Percentiles rank a stretch among this genome's conserved stretches.
phyloP scores from a whole-genome alignment of 2,797 vertebrate genomes.

The Diplodus sargus region DNA sequence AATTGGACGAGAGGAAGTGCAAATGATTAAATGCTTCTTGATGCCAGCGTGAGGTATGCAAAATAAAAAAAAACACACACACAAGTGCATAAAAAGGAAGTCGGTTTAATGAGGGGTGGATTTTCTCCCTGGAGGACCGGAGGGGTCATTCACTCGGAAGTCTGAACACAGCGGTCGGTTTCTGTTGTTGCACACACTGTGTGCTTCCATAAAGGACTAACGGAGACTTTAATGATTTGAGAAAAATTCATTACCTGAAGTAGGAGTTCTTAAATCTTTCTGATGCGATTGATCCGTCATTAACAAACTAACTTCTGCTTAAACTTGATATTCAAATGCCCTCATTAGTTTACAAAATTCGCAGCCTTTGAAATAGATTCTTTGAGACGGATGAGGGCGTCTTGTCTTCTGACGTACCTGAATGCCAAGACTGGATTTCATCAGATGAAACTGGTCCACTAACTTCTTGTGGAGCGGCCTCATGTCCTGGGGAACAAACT shows the following conservation, averaged over 20 bases:
- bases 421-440: constrained; percentile 98
- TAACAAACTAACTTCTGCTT: constrained; percentile 22
- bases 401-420: constrained; percentile 84
- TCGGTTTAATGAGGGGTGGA: constrained; percentile 42
- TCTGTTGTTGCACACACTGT: constrained; percentile 21
- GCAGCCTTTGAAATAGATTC: neutral
- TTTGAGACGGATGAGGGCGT: neutral
- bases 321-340: constrained; percentile 21
- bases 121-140: constrained; percentile 11
- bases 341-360: neutral
- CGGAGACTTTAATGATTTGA: constrained; percentile 38
- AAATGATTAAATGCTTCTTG: constrained; percentile 44
- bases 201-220: constrained; percentile 9
- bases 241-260: constrained; percentile 36
- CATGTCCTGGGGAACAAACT: constrained; percentile 98
- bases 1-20: constrained; percentile 31
- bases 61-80: constrained; percentile 18
- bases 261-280: constrained; percentile 17
- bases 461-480: constrained; percentile 97
- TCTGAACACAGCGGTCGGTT: constrained; percentile 35
- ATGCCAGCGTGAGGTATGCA: constrained; percentile 35
- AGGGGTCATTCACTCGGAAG: constrained; percentile 48
- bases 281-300: neutral
- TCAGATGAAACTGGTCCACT: constrained; percentile 98
- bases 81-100: constrained; percentile 33